A percentile compares a stretch with the other conserved stretches of the same genome.
Evolutionary conservation across 2,113 vertebrate species (phyloP).

Genomic region (Cyanoramphus novaezelandiae): DNA sequence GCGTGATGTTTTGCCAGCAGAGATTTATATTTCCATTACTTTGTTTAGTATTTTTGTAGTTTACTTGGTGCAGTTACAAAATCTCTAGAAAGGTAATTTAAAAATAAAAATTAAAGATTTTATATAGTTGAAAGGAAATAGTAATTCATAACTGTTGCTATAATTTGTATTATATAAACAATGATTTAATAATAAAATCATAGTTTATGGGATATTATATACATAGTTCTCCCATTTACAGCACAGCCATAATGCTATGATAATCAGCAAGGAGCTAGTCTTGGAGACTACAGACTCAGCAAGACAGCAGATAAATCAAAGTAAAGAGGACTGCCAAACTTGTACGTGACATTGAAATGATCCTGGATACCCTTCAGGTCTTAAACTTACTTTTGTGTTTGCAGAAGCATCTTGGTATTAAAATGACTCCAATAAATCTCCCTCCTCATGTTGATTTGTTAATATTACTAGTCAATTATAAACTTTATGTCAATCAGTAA

Average conservation of each 20-base stretch:
- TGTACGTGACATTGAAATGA: conserved; percentile 30
- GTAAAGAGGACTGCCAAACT: conserved; percentile 33
- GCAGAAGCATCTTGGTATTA: conserved; percentile 10
- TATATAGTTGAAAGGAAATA: neutral
- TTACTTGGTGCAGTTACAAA: neutral
- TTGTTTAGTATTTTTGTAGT: neutral
- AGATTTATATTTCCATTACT: neutral
- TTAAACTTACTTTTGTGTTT: conserved; percentile 49
- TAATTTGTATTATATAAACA: neutral
- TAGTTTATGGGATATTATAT: neutral
- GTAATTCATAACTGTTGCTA: neutral
- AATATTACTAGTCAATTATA: conserved; percentile 19
- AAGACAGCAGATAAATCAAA: conserved; percentile 50
- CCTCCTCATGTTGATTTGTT: neutral
- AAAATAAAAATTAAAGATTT: neutral
- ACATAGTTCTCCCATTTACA: neutral
- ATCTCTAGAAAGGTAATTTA: neutral
- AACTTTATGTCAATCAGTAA: neutral
- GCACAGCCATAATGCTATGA: neutral
- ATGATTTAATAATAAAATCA: neutral
- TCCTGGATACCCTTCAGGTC: conserved; percentile 29
- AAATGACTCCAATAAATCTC: conserved; percentile 18
- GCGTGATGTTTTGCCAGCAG: neutral
- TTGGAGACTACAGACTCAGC: neutral
- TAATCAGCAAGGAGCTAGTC: conserved; percentile 16